Conservation (phyloP, 1,140 invertebrate species). For the Drosophila yakuba region DNA sequence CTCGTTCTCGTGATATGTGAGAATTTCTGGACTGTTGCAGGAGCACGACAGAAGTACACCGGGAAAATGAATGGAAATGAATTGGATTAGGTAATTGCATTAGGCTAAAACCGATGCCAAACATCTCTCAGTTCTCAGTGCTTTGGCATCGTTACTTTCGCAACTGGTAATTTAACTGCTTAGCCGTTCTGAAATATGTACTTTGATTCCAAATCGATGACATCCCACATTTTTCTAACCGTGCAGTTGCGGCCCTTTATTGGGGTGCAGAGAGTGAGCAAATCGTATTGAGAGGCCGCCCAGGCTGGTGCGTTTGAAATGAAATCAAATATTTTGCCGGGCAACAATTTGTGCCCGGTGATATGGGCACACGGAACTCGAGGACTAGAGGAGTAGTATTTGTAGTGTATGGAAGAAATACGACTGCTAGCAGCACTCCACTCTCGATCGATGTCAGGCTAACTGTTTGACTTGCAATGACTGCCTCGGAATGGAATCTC, state of each 20-base stretch:
- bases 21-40: conserved; percentile 13
- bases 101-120: neutral
- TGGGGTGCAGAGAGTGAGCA: neutral
- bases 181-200: neutral
- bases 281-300: conserved; percentile 40
- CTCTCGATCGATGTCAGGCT: conserved; percentile 34
- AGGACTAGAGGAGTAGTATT: neutral
- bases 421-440: conserved; percentile 13
- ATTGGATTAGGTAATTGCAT: neutral
- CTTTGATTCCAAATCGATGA: neutral
- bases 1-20: conserved; percentile 36
- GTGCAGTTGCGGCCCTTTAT: conserved; percentile 13
- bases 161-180: neutral
- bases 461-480: conserved; percentile 38
- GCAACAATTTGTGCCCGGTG: conserved; percentile 65
- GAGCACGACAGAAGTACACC: neutral
- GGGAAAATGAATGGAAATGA: neutral
- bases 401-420: neutral
- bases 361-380: conserved; percentile 35
- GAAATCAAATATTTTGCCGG: conserved; percentile 76
- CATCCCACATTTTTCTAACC: neutral
- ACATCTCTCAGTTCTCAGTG: neutral
- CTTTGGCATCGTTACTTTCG: neutral
- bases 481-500: conserved; percentile 11
- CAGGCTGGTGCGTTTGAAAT: conserved; percentile 56